Base-by-base conservation (phyloP, 1,140 invertebrate genomes). In the Drosophila pruinosa region DNA sequence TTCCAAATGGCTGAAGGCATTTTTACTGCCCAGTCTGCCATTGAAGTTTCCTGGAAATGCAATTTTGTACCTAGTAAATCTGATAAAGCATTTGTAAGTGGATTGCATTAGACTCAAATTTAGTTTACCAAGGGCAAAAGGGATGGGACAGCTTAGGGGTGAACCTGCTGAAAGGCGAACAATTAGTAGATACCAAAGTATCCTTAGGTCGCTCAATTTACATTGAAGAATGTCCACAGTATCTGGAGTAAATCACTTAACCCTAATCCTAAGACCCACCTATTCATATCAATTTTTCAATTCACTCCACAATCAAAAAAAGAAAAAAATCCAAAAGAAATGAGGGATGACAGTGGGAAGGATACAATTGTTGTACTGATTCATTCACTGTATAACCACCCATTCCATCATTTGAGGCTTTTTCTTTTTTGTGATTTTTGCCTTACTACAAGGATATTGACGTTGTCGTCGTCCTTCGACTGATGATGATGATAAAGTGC, bases 1-100 rank as follows among this genome's bases (percentile, higher is more conserved):
- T 68, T 48, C 39, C 43, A 58, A 65, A 64, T 78, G 59, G 45
- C 78, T 52, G 15, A 28, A 61, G 77, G 71, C 65, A 69, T 86
- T 75, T 70, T 19, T 12, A 50, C 54, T 70, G 62, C 31, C 19
- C 65, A 52, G 52, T 74, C 61, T 61, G 74, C 54, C 57, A 72
- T 64, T 80, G 59, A 86, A 88, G 82, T 86, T 86, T 57, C 21
- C 61, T 22, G 24, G 22, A 64, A 79, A 79, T 78, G 64, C 73
- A 78, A 82, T 86, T 86, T 86, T 50, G 64, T 45, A 64, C 26
- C 57, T 74, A 69, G 63, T 52, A 79, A 85, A 83, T 85, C 82
- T 45, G 81, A 86, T 80, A 85, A 86, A 65, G 48, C 57, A 64
- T 64, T 75, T 78, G 61, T 71, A 67, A 64, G 79, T 61, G 36